These are phyloP conservation scores for Orchestia grillus DNA, from an alignment of 1,140 invertebrate species.

Conservation along the genomic window DNA sequence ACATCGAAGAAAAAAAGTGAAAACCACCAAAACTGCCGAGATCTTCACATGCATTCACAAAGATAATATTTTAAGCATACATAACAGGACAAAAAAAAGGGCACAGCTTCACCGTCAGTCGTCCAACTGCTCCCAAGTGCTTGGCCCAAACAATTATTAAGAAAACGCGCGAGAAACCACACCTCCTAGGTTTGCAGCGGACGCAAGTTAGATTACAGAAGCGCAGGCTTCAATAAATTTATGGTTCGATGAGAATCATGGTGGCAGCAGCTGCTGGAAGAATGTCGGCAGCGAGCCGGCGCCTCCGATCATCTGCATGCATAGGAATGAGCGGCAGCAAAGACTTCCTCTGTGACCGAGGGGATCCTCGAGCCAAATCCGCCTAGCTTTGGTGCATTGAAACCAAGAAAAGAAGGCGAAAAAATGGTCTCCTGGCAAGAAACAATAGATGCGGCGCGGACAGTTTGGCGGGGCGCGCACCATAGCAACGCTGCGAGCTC, in stretches of 20 bases:
- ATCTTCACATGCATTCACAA: background rate
- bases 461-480: background rate
- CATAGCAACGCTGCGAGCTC: background rate
- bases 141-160: background rate
- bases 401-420: background rate
- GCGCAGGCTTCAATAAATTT: background rate
- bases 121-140: background rate
- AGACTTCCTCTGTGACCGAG: background rate
- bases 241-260: background rate
- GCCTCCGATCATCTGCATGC: background rate
- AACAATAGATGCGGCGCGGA: background rate
- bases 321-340: background rate
- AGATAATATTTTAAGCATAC: background rate
- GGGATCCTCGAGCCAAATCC: background rate
- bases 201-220: background rate
- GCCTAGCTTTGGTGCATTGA: background rate
- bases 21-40: background rate
- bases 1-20: background rate
- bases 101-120: background rate
- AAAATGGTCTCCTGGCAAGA: background rate
- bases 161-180: background rate
- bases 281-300: background rate
- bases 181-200: background rate
- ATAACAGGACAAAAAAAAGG: background rate
- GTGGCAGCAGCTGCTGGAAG: too few species aligned